Percentiles rank a stretch among this genome's conserved stretches.
Evolutionary conservation across 2,888 invertebrate genomes (phyloP).

Genomic region (Leptura quadrifasciata): DNA sequence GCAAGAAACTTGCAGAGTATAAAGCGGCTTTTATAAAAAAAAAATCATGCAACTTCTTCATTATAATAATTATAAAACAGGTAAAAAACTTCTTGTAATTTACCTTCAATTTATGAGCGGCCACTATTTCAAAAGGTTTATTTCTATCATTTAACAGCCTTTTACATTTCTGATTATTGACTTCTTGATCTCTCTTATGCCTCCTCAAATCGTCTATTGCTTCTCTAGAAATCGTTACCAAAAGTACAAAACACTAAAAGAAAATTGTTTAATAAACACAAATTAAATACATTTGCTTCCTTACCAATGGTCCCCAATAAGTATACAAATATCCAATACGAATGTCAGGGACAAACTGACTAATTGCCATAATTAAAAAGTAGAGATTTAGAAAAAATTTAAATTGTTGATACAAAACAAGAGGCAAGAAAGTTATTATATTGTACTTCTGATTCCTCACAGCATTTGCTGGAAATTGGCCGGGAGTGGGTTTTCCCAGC

Average conservation of each 20-base stretch:
- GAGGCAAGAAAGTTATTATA: constrained; percentile 89
- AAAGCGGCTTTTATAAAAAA: no score
- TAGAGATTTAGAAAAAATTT: constrained; percentile 99
- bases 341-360: constrained; percentile 98
- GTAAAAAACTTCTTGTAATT: no score
- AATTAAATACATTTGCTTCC: constrained; percentile 55
- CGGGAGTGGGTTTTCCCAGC: constrained; percentile 84
- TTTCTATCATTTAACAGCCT: constrained; percentile 79
- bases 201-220: constrained; percentile 97
- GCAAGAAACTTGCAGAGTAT: no score
- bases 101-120: constrained; percentile 90
- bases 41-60: no score
- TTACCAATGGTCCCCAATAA: constrained; percentile 97
- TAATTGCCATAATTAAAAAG: constrained; percentile 97
- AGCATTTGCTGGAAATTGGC: constrained; percentile 95
- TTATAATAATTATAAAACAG: no score
- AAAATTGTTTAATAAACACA: not conserved
- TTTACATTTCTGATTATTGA: constrained; percentile 95
- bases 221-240: constrained; percentile 96
- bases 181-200: constrained; percentile 94
- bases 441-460: constrained; percentile 99
- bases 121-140: constrained; percentile 82
- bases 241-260: constrained; percentile 89
- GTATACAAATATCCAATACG: constrained; percentile 98
- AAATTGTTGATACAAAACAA: constrained; percentile 98